Base-by-base conservation (phyloP, 2,797 vertebrate species). In the Myotis pilosus region DNA sequence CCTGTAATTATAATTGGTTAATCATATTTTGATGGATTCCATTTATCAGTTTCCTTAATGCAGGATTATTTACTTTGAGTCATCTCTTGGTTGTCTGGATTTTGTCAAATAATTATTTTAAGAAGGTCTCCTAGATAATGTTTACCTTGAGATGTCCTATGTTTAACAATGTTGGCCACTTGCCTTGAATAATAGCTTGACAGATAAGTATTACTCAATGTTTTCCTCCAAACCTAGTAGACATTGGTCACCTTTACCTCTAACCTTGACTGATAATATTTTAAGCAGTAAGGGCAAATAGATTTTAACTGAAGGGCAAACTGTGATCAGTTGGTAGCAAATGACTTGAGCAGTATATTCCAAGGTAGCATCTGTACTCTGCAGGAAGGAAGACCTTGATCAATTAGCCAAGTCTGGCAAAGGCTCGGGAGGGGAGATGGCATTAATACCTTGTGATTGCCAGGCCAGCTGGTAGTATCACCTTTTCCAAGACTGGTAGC, bases 281-380 rank as follows among this genome's bases (percentile, higher is more conserved):
- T 81, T 80, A 92, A 95, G 74, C 12, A 80, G 15, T 19, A 72
- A 94, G 78, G 78, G 68, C 71, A 92, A 94, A 87, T 87, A 62
- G 41, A 30, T 84, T 87, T 91, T 80, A 92, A 76, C 47, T 78
- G 92, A 95, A 97, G 94, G 95, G 60, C 87, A 95, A 85, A 86
- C 87, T 62, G 12, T 81, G 28, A 89, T 82, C 78, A 60, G 81
- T 60, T 86, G 57, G 38, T 82, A 82, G 68, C 72, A 87, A 72
- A 72, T 30, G 44, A 80, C 30, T 90, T 6, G 23, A 85, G 20
- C 16, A 51, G 1, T 25, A 17, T 90, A 36, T 92, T 96, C 74
- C 94, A 88, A 95, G 64, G 68, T 36, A 95, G 93, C 96, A 96
- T 88, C 92, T 97, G 96, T 93, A 47, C 94, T 95, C 92, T 13